Conservation (phyloP, 53 echinoderm and acorn worm species). For the Glandiceps talaboti region DNA sequence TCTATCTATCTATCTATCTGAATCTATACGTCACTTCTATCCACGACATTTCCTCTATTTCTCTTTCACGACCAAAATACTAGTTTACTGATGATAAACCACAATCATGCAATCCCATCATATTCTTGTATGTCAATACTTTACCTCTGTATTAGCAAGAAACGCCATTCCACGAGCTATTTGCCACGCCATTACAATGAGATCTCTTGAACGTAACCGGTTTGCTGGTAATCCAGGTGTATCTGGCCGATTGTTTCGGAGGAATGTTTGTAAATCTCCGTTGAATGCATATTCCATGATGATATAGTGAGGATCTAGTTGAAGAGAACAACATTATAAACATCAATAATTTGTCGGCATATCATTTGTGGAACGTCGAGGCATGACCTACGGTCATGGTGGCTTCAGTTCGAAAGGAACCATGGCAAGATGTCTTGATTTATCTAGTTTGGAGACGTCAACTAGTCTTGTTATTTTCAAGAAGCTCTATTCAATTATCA, state of each 20-base stretch:
- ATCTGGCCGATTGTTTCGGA: constrained; percentile 37
- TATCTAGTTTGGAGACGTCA: no score
- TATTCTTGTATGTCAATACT: no score
- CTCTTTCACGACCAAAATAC: neutral
- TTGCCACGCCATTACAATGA: constrained; percentile 49
- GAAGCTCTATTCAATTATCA: no score
- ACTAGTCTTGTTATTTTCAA: no score
- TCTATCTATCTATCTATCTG: no score
- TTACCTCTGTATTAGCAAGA: constrained; percentile 29
- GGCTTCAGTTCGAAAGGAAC: no score
- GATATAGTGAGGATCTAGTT: constrained; percentile 58
- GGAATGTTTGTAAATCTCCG: constrained; percentile 46
- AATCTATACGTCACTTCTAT: no score
- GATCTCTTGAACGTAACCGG: constrained; percentile 26
- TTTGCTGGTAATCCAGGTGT: constrained; percentile 28
- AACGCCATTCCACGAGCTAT: constrained; percentile 66
- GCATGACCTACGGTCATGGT: no score
- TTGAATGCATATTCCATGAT: constrained; percentile 59
- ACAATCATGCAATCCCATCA: no score
- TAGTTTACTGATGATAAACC: neutral
- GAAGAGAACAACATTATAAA: neutral
- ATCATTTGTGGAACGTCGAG: no score
- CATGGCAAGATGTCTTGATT: no score
- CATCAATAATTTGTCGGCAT: no score
- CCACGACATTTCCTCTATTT: neutral